A percentile compares a stretch with the other conserved stretches of the same genome.
These are phyloP conservation scores for Atopsyche davidsoni DNA, from an alignment of 1,140 invertebrate genomes.

Conservation along the genomic window DNA sequence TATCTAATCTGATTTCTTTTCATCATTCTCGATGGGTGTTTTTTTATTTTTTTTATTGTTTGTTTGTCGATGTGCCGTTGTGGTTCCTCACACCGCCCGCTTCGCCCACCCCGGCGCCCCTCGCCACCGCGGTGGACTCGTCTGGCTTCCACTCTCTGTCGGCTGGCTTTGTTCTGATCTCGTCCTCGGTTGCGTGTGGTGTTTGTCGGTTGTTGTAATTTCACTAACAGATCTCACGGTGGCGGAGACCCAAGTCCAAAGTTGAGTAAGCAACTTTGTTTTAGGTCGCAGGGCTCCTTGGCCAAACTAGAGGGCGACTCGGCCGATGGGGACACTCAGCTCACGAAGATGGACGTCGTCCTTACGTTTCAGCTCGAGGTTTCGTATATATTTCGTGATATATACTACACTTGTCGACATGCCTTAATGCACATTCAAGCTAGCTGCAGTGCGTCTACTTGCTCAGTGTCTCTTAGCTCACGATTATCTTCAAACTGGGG, in stretches of 20 bases:
- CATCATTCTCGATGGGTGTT: conserved; percentile 3
- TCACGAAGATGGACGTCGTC: conserved; percentile 95
- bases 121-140: too few species aligned
- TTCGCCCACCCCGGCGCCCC: too few species aligned
- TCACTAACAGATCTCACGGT: conserved; percentile 26
- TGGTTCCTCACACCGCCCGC: too few species aligned
- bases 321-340: conserved; percentile 82
- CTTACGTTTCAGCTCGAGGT: conserved; percentile 95
- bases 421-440: too few species aligned
- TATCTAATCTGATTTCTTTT: not conserved
- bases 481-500: too few species aligned
- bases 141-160: not conserved
- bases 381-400: too few species aligned
- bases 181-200: conserved; percentile 11
- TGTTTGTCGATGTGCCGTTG: conserved; percentile 1
- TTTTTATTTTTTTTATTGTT: conserved; percentile 6
- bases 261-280: conserved; percentile 53
- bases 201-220: conserved; percentile 9
- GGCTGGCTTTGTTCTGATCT: not conserved
- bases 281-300: conserved; percentile 86
- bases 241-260: conserved; percentile 44
- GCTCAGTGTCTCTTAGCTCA: too few species aligned
- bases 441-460: too few species aligned
- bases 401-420: too few species aligned
- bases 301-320: conserved; percentile 88